A percentile compares a stretch with the other conserved stretches of the same genome.
Conservation (phyloP, 2,888 invertebrate species). For the Acronicta psi region DNA sequence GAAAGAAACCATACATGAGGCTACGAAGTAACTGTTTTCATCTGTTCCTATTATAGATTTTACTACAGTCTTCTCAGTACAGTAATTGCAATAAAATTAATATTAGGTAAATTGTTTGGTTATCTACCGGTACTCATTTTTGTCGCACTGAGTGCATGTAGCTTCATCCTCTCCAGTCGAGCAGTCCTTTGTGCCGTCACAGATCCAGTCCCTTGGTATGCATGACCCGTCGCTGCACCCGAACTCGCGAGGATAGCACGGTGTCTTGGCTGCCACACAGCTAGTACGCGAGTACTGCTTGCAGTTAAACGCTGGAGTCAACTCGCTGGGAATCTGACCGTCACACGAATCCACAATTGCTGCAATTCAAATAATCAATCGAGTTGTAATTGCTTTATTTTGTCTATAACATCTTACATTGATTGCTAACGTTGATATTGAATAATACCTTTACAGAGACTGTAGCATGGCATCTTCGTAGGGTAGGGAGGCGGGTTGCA, state of each 20-base stretch:
- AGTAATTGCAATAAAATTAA: not conserved
- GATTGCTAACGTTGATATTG: not conserved
- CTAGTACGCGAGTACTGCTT: constrained; percentile 89
- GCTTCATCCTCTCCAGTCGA: constrained; percentile 90
- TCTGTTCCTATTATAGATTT: not conserved
- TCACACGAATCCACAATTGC: constrained; percentile 90
- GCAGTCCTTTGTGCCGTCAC: constrained; percentile 90
- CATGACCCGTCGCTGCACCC: constrained; percentile 89
- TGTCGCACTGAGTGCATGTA: constrained; percentile 80
- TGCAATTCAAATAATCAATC: constrained; percentile 64
- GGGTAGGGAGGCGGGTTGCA: constrained; percentile 89
- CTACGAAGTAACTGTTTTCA: too few species aligned
- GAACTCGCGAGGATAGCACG: constrained; percentile 88
- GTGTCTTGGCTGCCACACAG: constrained; percentile 85
- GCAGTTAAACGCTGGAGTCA: constrained; percentile 90
- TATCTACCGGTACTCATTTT: constrained; percentile 76
- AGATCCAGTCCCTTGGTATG: constrained; percentile 90
- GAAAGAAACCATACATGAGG: too few species aligned
- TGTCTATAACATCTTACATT: too few species aligned
- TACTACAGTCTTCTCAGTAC: too few species aligned
- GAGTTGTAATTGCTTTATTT: not conserved
- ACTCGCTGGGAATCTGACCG: constrained; percentile 88
- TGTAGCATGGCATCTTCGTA: constrained; percentile 90
- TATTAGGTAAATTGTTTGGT: not conserved
- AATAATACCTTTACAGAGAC: constrained; percentile 90